Percentiles rank a stretch among this genome's conserved stretches.
Conservation (phyloP, 2,797 vertebrate species). For the Babyrousa celebensis region DNA sequence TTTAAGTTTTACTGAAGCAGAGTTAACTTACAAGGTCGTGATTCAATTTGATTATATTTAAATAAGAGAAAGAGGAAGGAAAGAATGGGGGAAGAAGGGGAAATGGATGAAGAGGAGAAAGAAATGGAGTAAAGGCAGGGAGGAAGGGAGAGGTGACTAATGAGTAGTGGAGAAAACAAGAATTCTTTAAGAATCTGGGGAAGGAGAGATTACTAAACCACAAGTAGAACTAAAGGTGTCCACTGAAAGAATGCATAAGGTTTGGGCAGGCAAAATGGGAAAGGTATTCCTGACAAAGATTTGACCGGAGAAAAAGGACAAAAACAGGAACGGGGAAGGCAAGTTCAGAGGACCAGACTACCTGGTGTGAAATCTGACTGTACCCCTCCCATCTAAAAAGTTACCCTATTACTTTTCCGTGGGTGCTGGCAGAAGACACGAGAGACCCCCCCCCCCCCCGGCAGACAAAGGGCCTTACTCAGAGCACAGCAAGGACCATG, state of each 20-base stretch:
- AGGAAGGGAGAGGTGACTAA: neutral
- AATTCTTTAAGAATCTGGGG: neutral
- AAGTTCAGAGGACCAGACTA: neutral
- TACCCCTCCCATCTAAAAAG: slow-evolving; percentile 14
- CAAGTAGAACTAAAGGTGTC: neutral
- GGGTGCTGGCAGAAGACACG: neutral
- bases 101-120: neutral
- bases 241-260: neutral
- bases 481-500: neutral
- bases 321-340: slow-evolving; percentile 3
- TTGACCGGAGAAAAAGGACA: slow-evolving; percentile 6
- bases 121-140: neutral
- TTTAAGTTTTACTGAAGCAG: too few relatives aligned
- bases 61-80: neutral
- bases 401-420: neutral
- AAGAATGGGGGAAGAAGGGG: neutral
- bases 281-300: neutral
- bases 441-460: too few relatives aligned
- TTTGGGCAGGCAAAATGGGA: neutral
- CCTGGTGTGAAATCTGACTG: neutral
- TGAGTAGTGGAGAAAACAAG: neutral
- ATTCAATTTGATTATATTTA: slow-evolving; percentile 22
- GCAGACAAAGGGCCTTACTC: neutral
- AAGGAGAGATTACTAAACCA: neutral
- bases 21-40: too few relatives aligned